Conservation (phyloP, 2,888 invertebrate genomes). For the Drosophila villosipedis region DNA sequence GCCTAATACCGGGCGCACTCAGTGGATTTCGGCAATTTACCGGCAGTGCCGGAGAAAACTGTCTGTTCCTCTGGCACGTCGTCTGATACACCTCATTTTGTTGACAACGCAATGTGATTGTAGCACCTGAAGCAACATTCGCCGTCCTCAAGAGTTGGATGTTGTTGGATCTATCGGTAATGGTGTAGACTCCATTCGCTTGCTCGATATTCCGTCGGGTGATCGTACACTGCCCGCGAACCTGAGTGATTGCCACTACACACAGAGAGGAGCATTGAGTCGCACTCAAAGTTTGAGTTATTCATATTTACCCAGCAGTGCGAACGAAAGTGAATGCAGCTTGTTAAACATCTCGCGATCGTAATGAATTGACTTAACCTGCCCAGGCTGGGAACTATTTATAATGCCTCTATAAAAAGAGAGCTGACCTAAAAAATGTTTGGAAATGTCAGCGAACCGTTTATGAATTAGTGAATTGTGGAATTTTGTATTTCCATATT, state of each 20-base stretch:
- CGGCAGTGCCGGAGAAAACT: slow-evolving; percentile 7
- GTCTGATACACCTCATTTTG: neutral
- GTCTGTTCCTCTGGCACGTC: slow-evolving; percentile 8
- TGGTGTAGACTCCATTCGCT: slow-evolving; percentile 42
- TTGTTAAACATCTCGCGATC: slow-evolving; percentile 4
- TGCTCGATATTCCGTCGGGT: slow-evolving; percentile 23
- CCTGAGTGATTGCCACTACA: neutral
- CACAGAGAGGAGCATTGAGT: neutral
- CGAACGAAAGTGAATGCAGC: neutral
- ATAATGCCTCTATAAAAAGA: neutral
- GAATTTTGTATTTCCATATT: neutral
- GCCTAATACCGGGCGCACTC: neutral
- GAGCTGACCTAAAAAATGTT: neutral
- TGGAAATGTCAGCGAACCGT: neutral
- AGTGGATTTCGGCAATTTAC: neutral
- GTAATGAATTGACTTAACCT: neutral
- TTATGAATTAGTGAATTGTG: neutral
- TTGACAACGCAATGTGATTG: slow-evolving; percentile 14
- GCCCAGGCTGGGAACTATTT: neutral
- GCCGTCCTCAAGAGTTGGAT: slow-evolving; percentile 15
- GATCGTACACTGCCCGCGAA: slow-evolving; percentile 1
- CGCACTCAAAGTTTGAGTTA: neutral
- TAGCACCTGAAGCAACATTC: slow-evolving; percentile 16
- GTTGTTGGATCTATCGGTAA: slow-evolving; percentile 1
- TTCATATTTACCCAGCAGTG: slow-evolving; percentile 10